These are phyloP conservation scores for Petrophora chlorosata DNA, from an alignment of 2,888 invertebrate genomes.

Conservation along the genomic window DNA sequence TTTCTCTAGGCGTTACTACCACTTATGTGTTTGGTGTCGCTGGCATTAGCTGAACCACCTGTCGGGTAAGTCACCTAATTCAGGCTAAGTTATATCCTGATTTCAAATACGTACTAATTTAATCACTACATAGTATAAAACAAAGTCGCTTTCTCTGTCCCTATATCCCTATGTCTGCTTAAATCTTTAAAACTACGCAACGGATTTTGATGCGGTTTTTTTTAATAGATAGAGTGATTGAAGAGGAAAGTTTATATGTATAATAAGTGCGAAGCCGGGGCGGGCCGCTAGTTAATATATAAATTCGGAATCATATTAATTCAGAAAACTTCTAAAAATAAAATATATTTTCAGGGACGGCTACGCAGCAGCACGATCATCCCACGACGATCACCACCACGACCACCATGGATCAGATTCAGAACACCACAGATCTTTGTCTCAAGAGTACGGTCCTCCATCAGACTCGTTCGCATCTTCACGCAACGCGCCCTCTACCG, in stretches of 20 bases:
- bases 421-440: slow-evolving; percentile 36
- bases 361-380: slow-evolving; percentile 18
- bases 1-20: slow-evolving; percentile 24
- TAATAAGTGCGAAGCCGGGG: too few species aligned
- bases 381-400: slow-evolving; percentile 6
- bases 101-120: not conserved
- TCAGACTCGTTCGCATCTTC: slow-evolving; percentile 45
- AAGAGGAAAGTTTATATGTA: too few species aligned
- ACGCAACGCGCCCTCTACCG: slow-evolving; percentile 38
- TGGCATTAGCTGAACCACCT: slow-evolving; percentile 24
- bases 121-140: not conserved
- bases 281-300: not conserved
- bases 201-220: too few species aligned
- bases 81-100: not conserved
- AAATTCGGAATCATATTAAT: not conserved
- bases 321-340: not conserved
- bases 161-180: too few species aligned
- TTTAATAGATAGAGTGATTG: too few species aligned
- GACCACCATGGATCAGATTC: slow-evolving; percentile 13
- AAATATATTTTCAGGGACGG: slow-evolving; percentile 16
- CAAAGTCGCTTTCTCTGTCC: too few species aligned
- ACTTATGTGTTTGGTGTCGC: slow-evolving; percentile 14
- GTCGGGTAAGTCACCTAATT: slow-evolving; percentile 13
- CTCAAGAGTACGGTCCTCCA: slow-evolving; percentile 78
- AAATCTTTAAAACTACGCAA: too few species aligned